Percentiles rank a stretch among this genome's conserved stretches.
Conservation (phyloP, 2,113 vertebrate species). For the Aphelocoma coerulescens region DNA sequence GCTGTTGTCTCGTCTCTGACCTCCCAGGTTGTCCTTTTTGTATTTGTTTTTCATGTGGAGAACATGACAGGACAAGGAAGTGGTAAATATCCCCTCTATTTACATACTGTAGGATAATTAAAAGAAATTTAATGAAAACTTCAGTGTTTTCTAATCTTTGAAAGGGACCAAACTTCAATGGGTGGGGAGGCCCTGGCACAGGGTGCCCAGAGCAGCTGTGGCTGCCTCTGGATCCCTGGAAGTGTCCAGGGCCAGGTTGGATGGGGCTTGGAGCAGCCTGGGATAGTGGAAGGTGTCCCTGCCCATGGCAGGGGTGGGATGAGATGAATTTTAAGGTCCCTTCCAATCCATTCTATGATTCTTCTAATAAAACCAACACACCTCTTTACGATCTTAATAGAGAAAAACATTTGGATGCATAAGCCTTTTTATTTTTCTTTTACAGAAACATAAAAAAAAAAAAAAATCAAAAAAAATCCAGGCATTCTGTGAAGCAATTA, state of each 20-base stretch:
- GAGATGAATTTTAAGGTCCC: not conserved
- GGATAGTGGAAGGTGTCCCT: accelerated
- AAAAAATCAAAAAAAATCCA: not conserved
- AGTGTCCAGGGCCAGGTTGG: not conserved
- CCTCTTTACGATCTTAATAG: not conserved
- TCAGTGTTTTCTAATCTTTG: not conserved
- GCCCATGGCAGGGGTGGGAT: not conserved
- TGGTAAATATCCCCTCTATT: not conserved
- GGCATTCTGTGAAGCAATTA: not conserved
- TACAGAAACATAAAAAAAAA: not conserved
- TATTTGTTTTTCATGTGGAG: not conserved
- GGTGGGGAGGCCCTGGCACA: not conserved
- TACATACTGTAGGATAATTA: not conserved
- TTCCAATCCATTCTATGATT: not conserved
- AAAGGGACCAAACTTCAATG: not conserved
- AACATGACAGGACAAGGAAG: not conserved
- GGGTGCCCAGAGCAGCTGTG: not conserved
- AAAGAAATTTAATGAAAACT: not conserved
- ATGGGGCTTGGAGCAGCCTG: accelerated
- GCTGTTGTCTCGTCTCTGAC: not conserved
- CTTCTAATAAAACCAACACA: not conserved
- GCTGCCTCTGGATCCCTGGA: not conserved
- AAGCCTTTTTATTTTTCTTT: not conserved
- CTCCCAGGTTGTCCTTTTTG: not conserved
- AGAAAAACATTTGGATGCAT: not conserved